Evolutionary conservation across 2,113 vertebrate species (phyloP).

Genomic region (Salvelinus fontinalis): DNA sequence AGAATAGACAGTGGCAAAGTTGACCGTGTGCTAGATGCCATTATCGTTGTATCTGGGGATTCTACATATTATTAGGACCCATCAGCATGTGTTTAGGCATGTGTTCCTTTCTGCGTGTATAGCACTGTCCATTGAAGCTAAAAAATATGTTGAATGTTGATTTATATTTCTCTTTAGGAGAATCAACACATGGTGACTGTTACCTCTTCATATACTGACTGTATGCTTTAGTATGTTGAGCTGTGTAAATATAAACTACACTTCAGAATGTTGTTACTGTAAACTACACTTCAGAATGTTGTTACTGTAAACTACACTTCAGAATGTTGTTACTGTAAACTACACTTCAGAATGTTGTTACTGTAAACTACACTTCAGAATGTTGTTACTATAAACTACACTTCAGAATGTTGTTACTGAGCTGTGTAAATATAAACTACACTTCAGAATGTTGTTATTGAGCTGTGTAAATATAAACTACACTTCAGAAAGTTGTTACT

Average conservation of each 20-base stretch:
- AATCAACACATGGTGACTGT: conserved; percentile 65
- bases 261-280: too few relatives aligned
- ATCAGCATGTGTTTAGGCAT: conserved; percentile 26
- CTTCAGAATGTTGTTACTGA: too few relatives aligned
- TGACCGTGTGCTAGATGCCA: background rate
- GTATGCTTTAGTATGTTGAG: background rate
- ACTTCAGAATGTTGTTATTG: too few relatives aligned
- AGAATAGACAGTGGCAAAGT: background rate
- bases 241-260: too few relatives aligned
- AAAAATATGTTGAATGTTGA: background rate
- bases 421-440: too few relatives aligned
- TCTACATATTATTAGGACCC: conserved; percentile 28
- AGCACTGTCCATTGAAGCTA: conserved; percentile 51
- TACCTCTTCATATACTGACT: conserved; percentile 51
- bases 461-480: too few relatives aligned
- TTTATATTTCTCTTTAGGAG: too few relatives aligned
- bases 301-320: too few relatives aligned
- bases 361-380: conserved; percentile 36
- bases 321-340: too few relatives aligned
- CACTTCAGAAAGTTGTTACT: too few relatives aligned
- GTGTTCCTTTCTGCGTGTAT: conserved; percentile 52
- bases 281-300: too few relatives aligned
- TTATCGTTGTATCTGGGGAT: background rate
- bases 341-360: conserved; percentile 27
- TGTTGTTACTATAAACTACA: too few relatives aligned